phyloP scores from a whole-genome alignment of 2,797 vertebrate species.

The Pipistrellus pipistrellus region DNA sequence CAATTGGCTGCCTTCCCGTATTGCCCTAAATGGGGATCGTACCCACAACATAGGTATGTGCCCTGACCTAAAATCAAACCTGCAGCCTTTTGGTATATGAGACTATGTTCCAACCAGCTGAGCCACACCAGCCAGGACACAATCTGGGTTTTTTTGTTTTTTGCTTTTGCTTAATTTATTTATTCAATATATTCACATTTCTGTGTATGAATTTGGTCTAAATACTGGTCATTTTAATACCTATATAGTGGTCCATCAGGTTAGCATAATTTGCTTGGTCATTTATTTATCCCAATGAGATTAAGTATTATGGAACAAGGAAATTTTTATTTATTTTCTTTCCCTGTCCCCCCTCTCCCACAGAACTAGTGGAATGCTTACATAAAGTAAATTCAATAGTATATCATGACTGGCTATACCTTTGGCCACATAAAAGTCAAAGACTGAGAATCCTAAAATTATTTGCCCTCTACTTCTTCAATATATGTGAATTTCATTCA shows the following conservation, averaged over 20 bases:
- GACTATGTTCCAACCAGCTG: not conserved
- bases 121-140: not conserved
- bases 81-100: not conserved
- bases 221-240: slow-evolving; percentile 26
- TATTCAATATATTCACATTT: slow-evolving; percentile 53
- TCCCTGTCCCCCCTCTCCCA: not conserved
- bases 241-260: not conserved
- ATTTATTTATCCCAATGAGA: slow-evolving; percentile 11
- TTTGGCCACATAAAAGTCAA: slow-evolving; percentile 50
- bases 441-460: slow-evolving; percentile 30
- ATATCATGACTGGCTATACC: not conserved
- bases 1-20: not conserved
- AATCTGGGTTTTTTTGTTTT: not conserved
- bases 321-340: slow-evolving; percentile 40
- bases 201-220: not conserved
- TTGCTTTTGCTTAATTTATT: not conserved
- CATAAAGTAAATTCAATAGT: not conserved
- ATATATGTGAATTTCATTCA: slow-evolving; percentile 35
- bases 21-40: not conserved
- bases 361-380: not conserved
- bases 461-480: slow-evolving; percentile 45
- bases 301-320: slow-evolving; percentile 44
- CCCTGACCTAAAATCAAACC: not conserved
- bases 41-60: not conserved
- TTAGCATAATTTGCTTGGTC: slow-evolving; percentile 48